Percentiles rank a stretch among this genome's conserved stretches.
Evolutionary conservation across 2,113 vertebrate species (phyloP).

Genomic region (Thamnophis sirtalis): DNA sequence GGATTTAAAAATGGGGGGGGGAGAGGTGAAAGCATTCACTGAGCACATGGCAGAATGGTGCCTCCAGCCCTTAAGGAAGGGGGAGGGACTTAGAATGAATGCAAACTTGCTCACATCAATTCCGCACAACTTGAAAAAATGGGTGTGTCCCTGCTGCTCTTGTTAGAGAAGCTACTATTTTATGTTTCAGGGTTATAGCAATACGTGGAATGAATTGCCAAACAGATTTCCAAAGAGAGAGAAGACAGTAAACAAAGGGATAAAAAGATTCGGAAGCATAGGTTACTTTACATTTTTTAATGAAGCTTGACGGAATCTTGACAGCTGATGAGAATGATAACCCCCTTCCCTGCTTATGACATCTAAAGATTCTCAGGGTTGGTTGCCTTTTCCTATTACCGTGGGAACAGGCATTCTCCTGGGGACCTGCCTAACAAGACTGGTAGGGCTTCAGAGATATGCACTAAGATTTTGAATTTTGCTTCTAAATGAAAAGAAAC

Average conservation of each 20-base stretch:
- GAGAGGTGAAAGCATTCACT: background rate
- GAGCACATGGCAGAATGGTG: background rate
- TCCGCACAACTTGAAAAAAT: background rate
- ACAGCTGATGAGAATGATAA: background rate
- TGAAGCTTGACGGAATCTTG: background rate
- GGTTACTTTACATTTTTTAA: background rate
- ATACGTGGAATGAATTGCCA: background rate
- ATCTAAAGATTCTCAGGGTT: background rate
- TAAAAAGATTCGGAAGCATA: background rate
- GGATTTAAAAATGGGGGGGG: too few relatives aligned
- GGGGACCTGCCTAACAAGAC: background rate
- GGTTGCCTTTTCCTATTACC: background rate
- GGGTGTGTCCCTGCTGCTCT: background rate
- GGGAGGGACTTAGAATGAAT: constrained; percentile 14
- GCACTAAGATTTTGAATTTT: background rate
- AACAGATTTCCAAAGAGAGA: background rate
- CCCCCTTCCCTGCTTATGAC: background rate
- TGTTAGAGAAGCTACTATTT: background rate
- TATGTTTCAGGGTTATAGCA: background rate
- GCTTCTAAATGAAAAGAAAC: background rate
- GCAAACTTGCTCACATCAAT: constrained; percentile 9
- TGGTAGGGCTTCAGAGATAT: background rate
- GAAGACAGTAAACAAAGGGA: background rate
- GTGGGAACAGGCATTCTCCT: background rate
- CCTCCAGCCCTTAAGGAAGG: background rate